A percentile compares a stretch with the other conserved stretches of the same genome.
These are phyloP conservation scores for Euphonia xanthogaster DNA, from an alignment of 2,797 vertebrate genomes.

Conservation along the genomic window DNA sequence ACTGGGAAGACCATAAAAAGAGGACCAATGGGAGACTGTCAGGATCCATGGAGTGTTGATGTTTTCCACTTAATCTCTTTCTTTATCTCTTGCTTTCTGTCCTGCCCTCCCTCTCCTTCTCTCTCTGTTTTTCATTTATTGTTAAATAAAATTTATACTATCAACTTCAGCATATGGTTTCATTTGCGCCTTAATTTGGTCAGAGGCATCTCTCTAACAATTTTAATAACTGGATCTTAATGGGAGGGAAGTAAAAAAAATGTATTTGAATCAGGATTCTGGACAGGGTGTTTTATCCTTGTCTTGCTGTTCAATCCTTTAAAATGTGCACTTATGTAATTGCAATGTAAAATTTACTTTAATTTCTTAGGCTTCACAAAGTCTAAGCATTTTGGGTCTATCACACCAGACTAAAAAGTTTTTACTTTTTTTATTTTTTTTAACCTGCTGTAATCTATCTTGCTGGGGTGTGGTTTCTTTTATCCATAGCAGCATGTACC, in stretches of 20 bases:
- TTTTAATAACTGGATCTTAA: background rate
- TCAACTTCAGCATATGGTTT: background rate
- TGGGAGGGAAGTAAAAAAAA: rapidly evolving
- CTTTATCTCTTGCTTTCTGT: background rate
- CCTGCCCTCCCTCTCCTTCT: background rate
- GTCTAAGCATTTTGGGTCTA: background rate
- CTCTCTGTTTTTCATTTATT: background rate
- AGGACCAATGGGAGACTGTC: background rate
- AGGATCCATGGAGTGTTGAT: background rate
- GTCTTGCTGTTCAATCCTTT: background rate
- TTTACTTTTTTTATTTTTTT: background rate
- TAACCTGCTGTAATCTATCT: background rate
- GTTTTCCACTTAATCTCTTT: background rate
- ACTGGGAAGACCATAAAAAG: background rate
- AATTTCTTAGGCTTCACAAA: background rate
- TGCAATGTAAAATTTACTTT: background rate
- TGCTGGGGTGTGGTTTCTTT: background rate
- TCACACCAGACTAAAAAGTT: background rate
- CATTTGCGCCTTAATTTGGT: background rate
- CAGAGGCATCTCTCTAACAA: background rate
- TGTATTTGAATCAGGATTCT: background rate
- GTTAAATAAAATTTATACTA: background rate
- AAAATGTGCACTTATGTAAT: background rate
- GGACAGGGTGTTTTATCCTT: background rate
- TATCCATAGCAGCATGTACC: background rate